Evolutionary conservation across 35 echinoderm and acorn worm genomes (phyloP).

Genomic region (Ophioderma brevispina): DNA sequence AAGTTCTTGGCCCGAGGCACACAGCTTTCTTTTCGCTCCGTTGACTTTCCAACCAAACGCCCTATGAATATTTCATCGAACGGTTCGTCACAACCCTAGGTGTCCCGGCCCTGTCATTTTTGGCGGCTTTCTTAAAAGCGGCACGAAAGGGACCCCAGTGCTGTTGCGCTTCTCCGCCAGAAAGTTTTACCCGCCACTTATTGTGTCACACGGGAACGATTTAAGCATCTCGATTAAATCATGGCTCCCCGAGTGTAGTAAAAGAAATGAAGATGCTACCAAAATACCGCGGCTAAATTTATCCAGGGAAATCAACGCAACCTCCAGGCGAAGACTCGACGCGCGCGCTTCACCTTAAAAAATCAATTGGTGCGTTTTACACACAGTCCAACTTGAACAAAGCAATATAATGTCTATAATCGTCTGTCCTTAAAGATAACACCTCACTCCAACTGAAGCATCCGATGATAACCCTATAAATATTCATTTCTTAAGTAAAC

Average conservation of each 20-base stretch:
- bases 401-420: not conserved
- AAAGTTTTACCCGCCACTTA: conserved; percentile 8
- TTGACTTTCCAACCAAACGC: conserved; percentile 41
- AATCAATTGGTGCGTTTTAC: not conserved
- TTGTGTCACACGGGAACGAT: not conserved
- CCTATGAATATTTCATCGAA: conserved; percentile 54
- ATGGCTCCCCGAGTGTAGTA: not conserved
- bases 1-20: not conserved
- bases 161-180: not conserved
- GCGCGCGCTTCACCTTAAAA: not conserved
- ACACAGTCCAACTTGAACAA: not conserved
- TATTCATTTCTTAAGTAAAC: too few relatives aligned
- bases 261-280: not conserved
- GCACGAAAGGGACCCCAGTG: not conserved
- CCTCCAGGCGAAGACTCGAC: not conserved
- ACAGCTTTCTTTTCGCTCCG: conserved; percentile 24
- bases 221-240: not conserved
- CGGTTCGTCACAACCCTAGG: conserved; percentile 17
- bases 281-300: not conserved
- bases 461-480: not conserved
- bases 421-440: not conserved
- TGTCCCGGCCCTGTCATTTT: conserved; percentile 22
- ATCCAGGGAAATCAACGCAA: not conserved
- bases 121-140: conserved; percentile 18
- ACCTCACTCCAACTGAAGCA: not conserved